Base-by-base conservation (phyloP, 2,888 invertebrate species). In the Drosophila mimica region DNA sequence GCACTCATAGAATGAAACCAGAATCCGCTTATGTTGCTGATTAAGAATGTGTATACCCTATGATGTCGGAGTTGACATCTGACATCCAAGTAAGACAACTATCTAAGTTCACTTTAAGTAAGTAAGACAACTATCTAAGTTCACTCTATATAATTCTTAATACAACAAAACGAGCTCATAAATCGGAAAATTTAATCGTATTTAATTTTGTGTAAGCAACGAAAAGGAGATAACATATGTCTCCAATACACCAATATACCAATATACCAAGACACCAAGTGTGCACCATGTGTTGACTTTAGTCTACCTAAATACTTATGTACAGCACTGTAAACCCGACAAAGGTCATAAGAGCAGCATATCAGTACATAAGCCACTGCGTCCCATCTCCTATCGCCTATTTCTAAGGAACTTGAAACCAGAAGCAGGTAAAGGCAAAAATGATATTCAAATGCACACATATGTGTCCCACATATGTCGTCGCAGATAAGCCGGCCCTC, bases 291-390 rank as follows among this genome's bases (percentile, higher is more conserved):
- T 65, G n/a, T 49, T 36, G 31, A 33, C 15, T 11, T 25, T 15
- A 25, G 20, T 6, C 25, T 36, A 31, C 11, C 28, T 51, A 43
- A 0, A 67, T 25, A 46, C n/a, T 11, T n/a, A 20, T 30, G 69
- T 68, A 6, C 17, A 53, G 36, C 30, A 17, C 7, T n/a, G 56
- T n/a, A 28, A 30, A 25, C 3, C 25, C n/a, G 30, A 38, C 20
- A 48, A 56, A 25, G 28, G 38, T 20, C 48, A 40, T 15, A 17
- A 20, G 20, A 30, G 15, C 40, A 13, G 15, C 40, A 13, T 56
- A 40, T 62, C 61, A 58, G 58, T 57, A 25, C 8, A 43, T 31
- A n/a, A 38, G 33, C 31, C 17, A 49, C 40, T 69, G 48, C n/a
- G 13, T 17, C 49, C 49, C 57, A 34, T 56, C 6, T 28, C 17